Conservation (phyloP, 2,888 invertebrate species). For the Pecten maximus region DNA sequence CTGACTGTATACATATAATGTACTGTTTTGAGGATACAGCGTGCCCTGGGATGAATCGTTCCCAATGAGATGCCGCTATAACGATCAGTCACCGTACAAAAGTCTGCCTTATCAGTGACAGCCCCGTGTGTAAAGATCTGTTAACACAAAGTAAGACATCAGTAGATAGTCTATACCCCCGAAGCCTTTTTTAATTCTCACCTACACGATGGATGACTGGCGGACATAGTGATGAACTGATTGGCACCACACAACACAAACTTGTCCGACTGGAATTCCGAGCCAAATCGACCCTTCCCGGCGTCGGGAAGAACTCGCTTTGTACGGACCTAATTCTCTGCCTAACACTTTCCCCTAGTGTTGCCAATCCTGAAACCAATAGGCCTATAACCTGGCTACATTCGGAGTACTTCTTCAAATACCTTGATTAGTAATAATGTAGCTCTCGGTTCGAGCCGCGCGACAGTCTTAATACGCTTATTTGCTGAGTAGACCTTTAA, state of each 20-base stretch:
- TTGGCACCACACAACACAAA: not conserved
- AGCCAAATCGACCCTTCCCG: not conserved
- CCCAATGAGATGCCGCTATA: not conserved
- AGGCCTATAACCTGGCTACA: not conserved
- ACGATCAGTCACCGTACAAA: not conserved
- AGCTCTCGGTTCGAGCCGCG: not conserved
- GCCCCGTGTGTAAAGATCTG: not conserved
- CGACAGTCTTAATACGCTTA: conserved; percentile 21
- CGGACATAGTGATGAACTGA: conserved; percentile 27
- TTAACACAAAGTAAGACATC: not conserved
- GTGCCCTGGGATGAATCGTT: not conserved
- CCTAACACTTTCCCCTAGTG: not conserved
- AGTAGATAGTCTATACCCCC: conserved; percentile 5
- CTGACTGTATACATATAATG: not conserved
- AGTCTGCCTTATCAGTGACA: not conserved
- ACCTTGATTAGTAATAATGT: conserved; percentile 6
- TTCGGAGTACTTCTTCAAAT: conserved; percentile 7
- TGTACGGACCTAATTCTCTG: not conserved
- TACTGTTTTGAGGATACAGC: not conserved
- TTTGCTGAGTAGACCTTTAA: conserved; percentile 8
- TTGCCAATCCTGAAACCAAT: not conserved
- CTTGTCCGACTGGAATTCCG: not conserved
- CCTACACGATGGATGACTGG: not conserved
- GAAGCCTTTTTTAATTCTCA: conserved; percentile 33
- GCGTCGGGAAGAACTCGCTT: not conserved